phyloP scores from a whole-genome alignment of 2,113 vertebrate species.

The Sitta europaea region DNA sequence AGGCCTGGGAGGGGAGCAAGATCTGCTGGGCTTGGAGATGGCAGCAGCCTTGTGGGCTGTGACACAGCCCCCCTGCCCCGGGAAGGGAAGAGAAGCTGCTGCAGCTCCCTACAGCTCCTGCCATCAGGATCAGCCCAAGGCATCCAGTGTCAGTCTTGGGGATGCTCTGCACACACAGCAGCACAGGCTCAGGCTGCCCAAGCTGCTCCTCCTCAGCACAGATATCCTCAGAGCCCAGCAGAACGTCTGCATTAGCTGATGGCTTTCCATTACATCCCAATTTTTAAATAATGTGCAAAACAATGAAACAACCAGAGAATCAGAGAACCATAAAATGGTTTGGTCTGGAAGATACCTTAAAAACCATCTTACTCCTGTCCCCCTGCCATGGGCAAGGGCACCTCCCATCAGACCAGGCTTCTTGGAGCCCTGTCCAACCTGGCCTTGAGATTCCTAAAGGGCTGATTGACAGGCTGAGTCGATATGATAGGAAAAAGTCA shows the following conservation, averaged over 20 bases:
- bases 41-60: background rate
- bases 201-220: background rate
- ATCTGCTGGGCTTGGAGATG: background rate
- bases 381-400: background rate
- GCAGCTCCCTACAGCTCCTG: background rate
- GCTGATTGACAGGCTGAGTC: background rate
- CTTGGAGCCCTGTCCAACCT: background rate
- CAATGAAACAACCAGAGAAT: background rate
- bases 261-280: background rate
- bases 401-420: background rate
- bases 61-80: background rate
- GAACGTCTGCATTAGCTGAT: background rate
- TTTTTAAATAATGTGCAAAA: background rate
- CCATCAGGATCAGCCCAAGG: background rate
- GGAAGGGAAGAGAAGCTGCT: background rate
- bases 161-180: background rate
- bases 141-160: background rate
- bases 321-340: background rate
- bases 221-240: background rate
- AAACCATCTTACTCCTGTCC: background rate
- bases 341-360: background rate
- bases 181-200: background rate
- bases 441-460: background rate
- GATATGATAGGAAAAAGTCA: background rate
- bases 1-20: background rate